Conservation (phyloP, 2,113 vertebrate genomes). For the Laticauda laticaudata region DNA sequence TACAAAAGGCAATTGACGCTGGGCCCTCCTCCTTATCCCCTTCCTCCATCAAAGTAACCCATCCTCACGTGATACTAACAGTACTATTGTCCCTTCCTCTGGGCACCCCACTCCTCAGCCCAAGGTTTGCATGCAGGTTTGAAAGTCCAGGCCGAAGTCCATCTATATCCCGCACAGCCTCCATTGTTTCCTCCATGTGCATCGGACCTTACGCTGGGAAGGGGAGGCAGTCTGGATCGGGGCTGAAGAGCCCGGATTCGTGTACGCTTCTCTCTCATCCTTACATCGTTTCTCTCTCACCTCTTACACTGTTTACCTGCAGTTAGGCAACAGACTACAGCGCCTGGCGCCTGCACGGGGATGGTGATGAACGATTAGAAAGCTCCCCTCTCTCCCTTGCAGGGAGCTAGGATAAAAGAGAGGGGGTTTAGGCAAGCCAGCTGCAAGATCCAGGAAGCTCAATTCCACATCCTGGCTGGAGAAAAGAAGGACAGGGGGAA, state of each 20-base stretch:
- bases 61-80: background rate
- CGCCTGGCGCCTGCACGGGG: background rate
- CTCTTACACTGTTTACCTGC: conserved; percentile 10
- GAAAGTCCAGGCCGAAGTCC: background rate
- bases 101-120: background rate
- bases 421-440: background rate
- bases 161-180: background rate
- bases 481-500: background rate
- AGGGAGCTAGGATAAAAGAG: background rate
- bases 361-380: background rate
- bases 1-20: background rate
- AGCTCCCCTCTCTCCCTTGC: background rate
- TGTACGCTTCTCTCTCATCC: background rate
- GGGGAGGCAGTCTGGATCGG: background rate
- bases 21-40: background rate
- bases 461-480: conserved; percentile 29
- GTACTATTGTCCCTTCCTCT: background rate
- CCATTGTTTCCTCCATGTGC: conserved; percentile 13
- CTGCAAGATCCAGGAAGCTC: conserved; percentile 18
- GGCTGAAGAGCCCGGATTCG: background rate
- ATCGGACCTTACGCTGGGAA: background rate
- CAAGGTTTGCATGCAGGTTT: background rate
- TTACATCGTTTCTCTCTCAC: background rate
- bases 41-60: background rate
- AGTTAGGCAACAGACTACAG: background rate